Base-by-base conservation (phyloP, 2,888 invertebrate species). In the Terebella lapidaria region DNA sequence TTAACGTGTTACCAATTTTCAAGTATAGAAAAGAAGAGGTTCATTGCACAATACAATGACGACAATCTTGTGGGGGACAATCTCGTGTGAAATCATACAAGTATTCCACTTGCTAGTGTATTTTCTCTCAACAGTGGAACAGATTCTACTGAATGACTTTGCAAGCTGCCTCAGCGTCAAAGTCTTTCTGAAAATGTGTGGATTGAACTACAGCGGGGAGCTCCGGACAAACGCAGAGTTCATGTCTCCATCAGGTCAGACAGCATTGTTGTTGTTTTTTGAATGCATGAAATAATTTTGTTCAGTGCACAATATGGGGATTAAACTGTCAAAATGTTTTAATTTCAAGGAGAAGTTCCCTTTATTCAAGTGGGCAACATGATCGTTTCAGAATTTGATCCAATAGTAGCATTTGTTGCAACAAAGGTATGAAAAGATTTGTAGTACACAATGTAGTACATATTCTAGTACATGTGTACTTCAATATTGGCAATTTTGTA, bases 131-230 rank as follows among this genome's bases (percentile, higher is more conserved):
- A n/a, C 71, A 83, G 91, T 90, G 29, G 94, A 93, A 73, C 97
- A 97, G 82, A 94, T 95, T 65, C 82, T 96, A 29, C 82, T 97
- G 54, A 91, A 94, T 1, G 96, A 97, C 78, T 92, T 90, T 81
- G 94, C 96, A 15, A 92, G 92, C 76, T 94, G 94, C 72, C 83
- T 96, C 22, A 91, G 94, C 1, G 93, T 94, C 0, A 92, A 94
- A 78, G 90, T 94, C 0, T 95, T 90, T 77, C 83, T 99, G 25
- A 90, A 91, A 84, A 95, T 97, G 91, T 92, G 92, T 75, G 87
- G 88, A 58, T 84, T 97, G 0, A 87, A 89, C 0, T 94, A 89
- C 78, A 85, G 86, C 71, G 87, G 93, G 3, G 90, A 91, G 68
- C 88, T 89, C 71, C 84, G 89, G 65, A 87, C 89, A 72, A 99